phyloP scores from a whole-genome alignment of 2,797 vertebrate genomes.

The Carduelis carduelis region DNA sequence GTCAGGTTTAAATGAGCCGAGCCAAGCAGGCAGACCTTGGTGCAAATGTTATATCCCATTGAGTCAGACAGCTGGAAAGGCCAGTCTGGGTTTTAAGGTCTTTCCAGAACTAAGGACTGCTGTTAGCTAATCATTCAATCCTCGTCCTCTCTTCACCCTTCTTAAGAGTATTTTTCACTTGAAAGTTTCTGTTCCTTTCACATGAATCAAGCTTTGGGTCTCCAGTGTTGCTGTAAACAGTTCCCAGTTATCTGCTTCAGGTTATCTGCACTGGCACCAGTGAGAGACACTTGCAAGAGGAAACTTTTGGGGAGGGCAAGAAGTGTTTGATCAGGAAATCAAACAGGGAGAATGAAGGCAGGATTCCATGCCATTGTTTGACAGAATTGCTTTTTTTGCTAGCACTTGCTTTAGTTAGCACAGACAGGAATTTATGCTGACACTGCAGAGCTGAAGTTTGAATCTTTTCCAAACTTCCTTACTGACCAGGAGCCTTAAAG shows the following conservation, averaged over 20 bases:
- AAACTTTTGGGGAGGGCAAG: not conserved
- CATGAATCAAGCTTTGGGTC: not conserved
- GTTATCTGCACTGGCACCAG: not conserved
- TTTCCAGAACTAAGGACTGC: not conserved
- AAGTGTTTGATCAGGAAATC: not conserved
- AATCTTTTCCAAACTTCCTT: conserved; percentile 39
- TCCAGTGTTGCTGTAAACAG: not conserved
- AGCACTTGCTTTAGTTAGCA: conserved; percentile 17
- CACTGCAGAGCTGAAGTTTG: conserved; percentile 26
- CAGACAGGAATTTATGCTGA: conserved; percentile 15
- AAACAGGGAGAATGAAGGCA: not conserved
- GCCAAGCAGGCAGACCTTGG: not conserved
- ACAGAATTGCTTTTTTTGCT: not conserved
- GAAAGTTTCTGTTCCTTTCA: not conserved
- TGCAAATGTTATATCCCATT: not conserved
- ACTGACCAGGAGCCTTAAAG: conserved; percentile 33
- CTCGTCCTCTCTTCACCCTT: not conserved
- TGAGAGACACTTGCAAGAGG: not conserved
- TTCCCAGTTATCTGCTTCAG: not conserved
- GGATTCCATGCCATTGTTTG: conserved; percentile 8
- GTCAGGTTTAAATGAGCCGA: not conserved
- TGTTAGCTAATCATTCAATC: not conserved
- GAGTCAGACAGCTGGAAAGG: not conserved
- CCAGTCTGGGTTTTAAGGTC: not conserved
- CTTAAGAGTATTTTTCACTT: not conserved